Base-by-base conservation (phyloP, 2,113 vertebrate species). In the Sinocyclocheilus rhinocerous region DNA sequence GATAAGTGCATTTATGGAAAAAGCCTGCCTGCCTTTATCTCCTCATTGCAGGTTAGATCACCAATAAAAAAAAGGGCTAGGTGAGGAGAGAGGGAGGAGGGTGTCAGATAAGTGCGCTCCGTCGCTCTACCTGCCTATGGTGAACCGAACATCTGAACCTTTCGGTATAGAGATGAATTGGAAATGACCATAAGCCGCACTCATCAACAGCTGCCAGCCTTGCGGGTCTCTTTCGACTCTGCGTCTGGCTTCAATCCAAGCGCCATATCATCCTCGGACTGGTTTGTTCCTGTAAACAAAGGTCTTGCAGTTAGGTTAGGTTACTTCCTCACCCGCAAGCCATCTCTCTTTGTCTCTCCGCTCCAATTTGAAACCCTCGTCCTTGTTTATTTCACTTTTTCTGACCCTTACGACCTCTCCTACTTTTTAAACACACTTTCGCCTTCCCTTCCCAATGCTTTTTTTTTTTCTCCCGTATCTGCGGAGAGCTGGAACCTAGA, bases 1-100 rank as follows among this genome's bases (percentile, higher is more conserved):
- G 93, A 94, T 94, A 94, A 95, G 94, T 93, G 92, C 92, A 90
- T 94, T 93, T 95, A 93, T 92, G 92, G 92, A 94, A 92, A 92
- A 93, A 83, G 91, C 92, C 89, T 86, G 93, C 87, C 85, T 72
- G 83, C 92, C 90, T 93, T 95, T 94, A 95, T 94, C 93, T 94
- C 92, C 84, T 93, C 90, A 91, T 91, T 94, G 91, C 93, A 94
- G 94, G 93, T 94, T 93, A 92, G 93, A 94, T 95, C 85, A 59
- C 88, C 88, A 91, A 94, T 93, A 94, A 92, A 93, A 87, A 87
- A 93, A 87, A 89, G 91, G 94, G 89, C 91, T 89, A 72, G 81
- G 42, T 75, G 24, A n/a, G n/a, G n/a, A 72, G 61, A 45, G 75
- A 42, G 39, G 10, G 18, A 65, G 82, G 81, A 78, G 39, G 29